Evolutionary conservation across 2,888 invertebrate genomes (phyloP).

Genomic region (Pseudeuparius sepicola): DNA sequence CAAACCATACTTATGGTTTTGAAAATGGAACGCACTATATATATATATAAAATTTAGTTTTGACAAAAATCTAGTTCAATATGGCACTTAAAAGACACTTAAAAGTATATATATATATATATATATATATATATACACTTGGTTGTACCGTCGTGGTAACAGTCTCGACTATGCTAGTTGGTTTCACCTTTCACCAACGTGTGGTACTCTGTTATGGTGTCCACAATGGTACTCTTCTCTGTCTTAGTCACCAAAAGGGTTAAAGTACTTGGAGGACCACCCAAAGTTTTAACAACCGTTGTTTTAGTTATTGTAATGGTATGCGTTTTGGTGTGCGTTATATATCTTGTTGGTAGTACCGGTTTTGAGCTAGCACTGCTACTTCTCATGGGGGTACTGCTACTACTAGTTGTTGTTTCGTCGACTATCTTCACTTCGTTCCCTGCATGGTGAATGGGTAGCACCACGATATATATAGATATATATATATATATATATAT

Average conservation of each 20-base stretch:
- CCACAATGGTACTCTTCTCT: conserved; percentile 67
- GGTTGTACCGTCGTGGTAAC: conserved; percentile 55
- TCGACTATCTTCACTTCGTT: conserved; percentile 49
- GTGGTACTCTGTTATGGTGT: conserved; percentile 59
- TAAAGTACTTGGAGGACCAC: conserved; percentile 61
- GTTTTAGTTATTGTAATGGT: conserved; percentile 75
- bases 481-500: no score
- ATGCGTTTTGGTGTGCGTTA: conserved; percentile 71
- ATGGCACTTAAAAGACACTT: no score
- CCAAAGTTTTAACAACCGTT: conserved; percentile 58
- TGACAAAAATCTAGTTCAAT: no score
- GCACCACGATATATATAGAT: no score
- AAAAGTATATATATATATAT: no score
- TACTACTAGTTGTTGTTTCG: conserved; percentile 31
- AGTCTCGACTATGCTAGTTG: conserved; percentile 63
- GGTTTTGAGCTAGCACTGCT: conserved; percentile 16
- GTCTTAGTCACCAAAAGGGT: conserved; percentile 71
- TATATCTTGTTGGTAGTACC: conserved; percentile 51
- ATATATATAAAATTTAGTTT: no score
- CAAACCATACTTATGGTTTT: no score
- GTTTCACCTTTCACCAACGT: conserved; percentile 62
- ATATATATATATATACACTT: no score
- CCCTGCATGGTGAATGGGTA: conserved; percentile 44
- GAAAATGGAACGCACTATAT: no score
- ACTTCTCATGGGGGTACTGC: conserved; percentile 36